phyloP scores from a whole-genome alignment of 2,113 vertebrate species.

The Spizaetus ornatus region DNA sequence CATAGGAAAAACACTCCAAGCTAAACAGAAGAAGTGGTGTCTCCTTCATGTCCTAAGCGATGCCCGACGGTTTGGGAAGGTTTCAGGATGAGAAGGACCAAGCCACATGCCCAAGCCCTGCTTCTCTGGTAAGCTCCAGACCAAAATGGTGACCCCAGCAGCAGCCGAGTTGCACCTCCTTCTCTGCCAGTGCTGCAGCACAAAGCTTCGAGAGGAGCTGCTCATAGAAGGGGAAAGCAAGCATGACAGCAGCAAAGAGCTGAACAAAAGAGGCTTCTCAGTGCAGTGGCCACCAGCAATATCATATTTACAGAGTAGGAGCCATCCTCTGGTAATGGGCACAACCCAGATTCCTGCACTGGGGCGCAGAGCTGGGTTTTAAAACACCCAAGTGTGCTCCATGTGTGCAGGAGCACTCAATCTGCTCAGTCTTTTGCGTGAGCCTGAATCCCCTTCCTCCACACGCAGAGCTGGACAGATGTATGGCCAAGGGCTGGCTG shows the following conservation, averaged over 20 bases:
- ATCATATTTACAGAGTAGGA: background rate
- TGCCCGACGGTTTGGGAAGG: background rate
- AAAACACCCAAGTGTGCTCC: background rate
- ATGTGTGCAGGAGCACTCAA: accelerated
- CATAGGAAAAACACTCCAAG: background rate
- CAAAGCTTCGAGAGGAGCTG: background rate
- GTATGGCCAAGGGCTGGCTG: background rate
- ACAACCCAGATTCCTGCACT: too few relatives aligned
- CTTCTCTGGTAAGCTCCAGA: background rate
- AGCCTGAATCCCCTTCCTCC: background rate
- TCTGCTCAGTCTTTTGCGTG: too few relatives aligned
- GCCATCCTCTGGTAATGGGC: background rate
- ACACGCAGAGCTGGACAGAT: background rate
- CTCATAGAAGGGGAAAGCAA: accelerated
- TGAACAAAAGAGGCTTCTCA: too few relatives aligned
- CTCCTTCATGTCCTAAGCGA: accelerated
- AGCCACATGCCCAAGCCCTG: background rate
- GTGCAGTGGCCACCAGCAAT: background rate
- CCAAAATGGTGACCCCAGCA: background rate
- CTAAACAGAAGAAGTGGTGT: background rate
- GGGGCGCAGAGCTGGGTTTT: background rate
- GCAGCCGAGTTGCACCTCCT: background rate
- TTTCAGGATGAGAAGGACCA: background rate
- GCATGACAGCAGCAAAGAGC: background rate
- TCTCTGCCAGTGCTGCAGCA: background rate